Conservation (phyloP, 1,140 invertebrate genomes). For the Anastrepha obliqua region DNA sequence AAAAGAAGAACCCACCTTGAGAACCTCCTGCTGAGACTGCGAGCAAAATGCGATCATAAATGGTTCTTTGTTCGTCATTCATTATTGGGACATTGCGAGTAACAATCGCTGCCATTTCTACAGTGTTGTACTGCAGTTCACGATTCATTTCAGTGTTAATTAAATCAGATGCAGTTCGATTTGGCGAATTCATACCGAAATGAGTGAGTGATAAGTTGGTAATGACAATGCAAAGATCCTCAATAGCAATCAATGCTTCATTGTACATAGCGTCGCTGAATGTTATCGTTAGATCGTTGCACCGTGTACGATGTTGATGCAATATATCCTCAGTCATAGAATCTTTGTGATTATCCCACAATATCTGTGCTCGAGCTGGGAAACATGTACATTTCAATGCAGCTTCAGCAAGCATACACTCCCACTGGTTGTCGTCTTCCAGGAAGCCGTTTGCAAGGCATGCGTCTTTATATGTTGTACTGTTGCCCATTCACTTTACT, state of each 20-base stretch:
- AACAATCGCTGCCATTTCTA: too few species aligned
- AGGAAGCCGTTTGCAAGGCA: slow-evolving; percentile 68
- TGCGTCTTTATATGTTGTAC: slow-evolving; percentile 64
- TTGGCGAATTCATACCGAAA: too few species aligned
- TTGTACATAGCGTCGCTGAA: slow-evolving; percentile 61
- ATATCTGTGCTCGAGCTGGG: slow-evolving; percentile 62
- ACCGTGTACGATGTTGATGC: slow-evolving; percentile 70
- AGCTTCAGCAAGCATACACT: slow-evolving; percentile 68
- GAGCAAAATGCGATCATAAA: too few species aligned
- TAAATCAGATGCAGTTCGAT: too few species aligned
- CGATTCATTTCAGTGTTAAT: too few species aligned
- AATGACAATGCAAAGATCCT: slow-evolving; percentile 2
- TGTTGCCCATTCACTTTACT: slow-evolving; percentile 58
- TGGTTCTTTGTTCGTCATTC: too few species aligned
- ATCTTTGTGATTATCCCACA: slow-evolving; percentile 70
- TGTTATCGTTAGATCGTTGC: slow-evolving; percentile 54
- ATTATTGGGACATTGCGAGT: too few species aligned
- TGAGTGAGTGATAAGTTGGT: not conserved
- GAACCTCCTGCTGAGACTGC: too few species aligned
- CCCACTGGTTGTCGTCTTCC: slow-evolving; percentile 71
- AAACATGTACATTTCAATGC: slow-evolving; percentile 63
- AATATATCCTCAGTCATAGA: slow-evolving; percentile 63
- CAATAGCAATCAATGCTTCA: slow-evolving; percentile 42
- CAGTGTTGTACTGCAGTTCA: too few species aligned
- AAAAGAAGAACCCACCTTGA: too few species aligned